Conservation (phyloP, 35 echinoderm and acorn worm genomes). For the Strongylocentrotus purpuratus region DNA sequence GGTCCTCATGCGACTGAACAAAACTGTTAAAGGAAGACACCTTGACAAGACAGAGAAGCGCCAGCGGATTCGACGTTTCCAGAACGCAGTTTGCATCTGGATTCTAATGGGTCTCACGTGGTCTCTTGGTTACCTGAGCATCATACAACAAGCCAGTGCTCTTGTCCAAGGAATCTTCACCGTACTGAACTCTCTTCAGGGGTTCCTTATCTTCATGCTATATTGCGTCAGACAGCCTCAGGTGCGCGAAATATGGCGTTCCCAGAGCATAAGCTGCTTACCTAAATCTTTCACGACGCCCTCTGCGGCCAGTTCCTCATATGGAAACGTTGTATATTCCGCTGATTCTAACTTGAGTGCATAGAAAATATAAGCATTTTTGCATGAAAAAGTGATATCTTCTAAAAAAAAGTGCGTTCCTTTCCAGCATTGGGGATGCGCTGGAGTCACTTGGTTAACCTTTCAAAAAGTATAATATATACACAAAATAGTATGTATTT, state of each 20-base stretch:
- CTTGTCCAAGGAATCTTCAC: slow-evolving; percentile 5
- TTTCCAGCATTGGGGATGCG: too few species aligned
- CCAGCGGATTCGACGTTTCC: neutral
- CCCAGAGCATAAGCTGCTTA: neutral
- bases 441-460: too few species aligned
- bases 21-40: neutral
- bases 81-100: slow-evolving; percentile 46
- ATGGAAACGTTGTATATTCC: too few species aligned
- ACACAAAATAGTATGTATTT: too few species aligned
- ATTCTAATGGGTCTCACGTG: slow-evolving; percentile 38
- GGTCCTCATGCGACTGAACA: slow-evolving; percentile 18
- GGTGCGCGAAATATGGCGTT: slow-evolving; percentile 2
- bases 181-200: slow-evolving; percentile 44
- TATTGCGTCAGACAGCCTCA: slow-evolving; percentile 42
- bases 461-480: too few species aligned
- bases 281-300: neutral
- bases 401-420: too few species aligned
- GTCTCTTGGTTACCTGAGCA: slow-evolving; percentile 31
- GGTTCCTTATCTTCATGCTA: slow-evolving; percentile 38
- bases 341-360: too few species aligned
- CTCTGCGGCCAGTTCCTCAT: neutral
- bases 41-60: slow-evolving; percentile 4
- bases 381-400: too few species aligned
- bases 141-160: slow-evolving; percentile 3
- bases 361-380: too few species aligned